Evolutionary conservation across 1,140 invertebrate genomes (phyloP), one percentile per base, ranked within the genome.

Genomic region (Drosophila sulfurigaster): DNA sequence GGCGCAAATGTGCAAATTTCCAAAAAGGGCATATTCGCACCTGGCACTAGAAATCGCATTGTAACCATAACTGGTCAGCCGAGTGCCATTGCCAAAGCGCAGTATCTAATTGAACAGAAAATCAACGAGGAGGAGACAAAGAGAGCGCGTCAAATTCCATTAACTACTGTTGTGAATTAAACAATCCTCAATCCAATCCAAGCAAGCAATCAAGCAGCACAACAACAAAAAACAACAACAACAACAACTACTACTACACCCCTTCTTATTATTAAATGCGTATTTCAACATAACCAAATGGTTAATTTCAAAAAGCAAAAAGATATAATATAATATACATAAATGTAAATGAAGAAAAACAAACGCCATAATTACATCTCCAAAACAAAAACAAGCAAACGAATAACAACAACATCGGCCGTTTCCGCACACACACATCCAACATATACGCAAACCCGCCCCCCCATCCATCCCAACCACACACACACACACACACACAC

Each of bases 1-100:
- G 98, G 98, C 93, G 98, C 98, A 92, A 98, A 97, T 94, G 98
- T 99, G 93, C 98, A 99, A 94, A 99, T 99, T 93, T 99, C 98
- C 80, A 99, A 99, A 95, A 99, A 99, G 94, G 98, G 98, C 91
- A 97, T 97, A 90, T 99, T 98, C 94, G 97, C 97, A 87, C 98
- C 98, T 78, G 98, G 98, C 93, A 99, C 98, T 72, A 96, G 98
- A 93, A 99, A 99, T 94, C 96, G 98, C 91, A 98, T 99, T 93
- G 98, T 99, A 74, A 98, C 98, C 93, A 98, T 99, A 93, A 96
- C 96, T 91, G 98, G 98, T 93, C 95, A 95, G 87, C 95, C 96
- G 79, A 96, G 95, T 94, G 96, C 97, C 93, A 98, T 99, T 93
- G 94, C 94, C 92, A 97, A 96, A 93, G 98, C 98, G 93, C 96